These are phyloP conservation scores for Malacoraja senta DNA, from an alignment of 2,797 vertebrate genomes.

Conservation along the genomic window DNA sequence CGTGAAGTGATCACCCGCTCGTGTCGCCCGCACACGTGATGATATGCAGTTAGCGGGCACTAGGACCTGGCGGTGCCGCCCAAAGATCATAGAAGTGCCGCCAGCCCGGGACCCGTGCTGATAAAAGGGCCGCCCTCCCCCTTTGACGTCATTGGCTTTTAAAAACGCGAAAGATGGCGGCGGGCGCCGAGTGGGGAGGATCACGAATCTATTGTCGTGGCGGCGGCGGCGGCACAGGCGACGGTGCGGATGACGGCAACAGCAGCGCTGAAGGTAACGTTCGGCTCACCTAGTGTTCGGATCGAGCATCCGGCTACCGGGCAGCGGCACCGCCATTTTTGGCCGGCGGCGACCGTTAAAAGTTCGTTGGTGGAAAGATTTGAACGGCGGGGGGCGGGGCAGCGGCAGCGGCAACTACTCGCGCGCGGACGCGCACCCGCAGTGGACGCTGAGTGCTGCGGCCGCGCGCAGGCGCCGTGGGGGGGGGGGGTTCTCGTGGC, in stretches of 20 bases:
- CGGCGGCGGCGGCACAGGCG: background rate
- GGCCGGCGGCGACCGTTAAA: background rate
- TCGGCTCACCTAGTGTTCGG: background rate
- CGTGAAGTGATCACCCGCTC: too few species aligned
- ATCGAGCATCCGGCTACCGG: background rate
- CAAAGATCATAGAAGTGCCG: background rate
- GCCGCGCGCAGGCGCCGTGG: background rate
- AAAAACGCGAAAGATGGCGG: conserved; percentile 19
- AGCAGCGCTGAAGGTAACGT: background rate
- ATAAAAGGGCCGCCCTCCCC: background rate
- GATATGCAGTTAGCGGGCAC: too few species aligned
- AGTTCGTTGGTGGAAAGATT: background rate
- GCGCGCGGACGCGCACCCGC: background rate
- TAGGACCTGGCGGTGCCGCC: background rate
- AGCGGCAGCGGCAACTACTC: background rate
- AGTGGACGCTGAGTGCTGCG: background rate
- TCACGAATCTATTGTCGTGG: background rate
- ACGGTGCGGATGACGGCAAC: background rate
- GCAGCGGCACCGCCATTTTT: background rate
- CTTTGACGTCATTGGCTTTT: background rate
- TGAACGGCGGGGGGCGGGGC: background rate
- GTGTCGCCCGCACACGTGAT: too few species aligned
- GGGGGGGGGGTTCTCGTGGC: too few species aligned
- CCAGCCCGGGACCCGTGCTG: background rate
- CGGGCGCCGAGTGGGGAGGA: background rate